phyloP scores from a whole-genome alignment of 2,888 invertebrate species.

The Trissolcus japonicus region DNA sequence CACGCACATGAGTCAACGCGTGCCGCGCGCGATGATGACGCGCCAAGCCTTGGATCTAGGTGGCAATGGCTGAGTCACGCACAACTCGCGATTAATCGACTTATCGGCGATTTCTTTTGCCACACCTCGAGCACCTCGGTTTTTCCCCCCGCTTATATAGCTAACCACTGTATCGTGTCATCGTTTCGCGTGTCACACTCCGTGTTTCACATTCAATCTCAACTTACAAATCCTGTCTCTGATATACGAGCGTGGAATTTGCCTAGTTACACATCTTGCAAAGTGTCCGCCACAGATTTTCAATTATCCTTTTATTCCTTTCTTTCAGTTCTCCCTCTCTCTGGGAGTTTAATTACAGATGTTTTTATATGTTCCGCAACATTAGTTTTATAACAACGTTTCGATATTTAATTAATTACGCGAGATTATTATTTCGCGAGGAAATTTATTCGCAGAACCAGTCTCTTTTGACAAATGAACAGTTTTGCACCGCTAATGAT shows the following conservation, averaged over 20 bases:
- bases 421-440: constrained; percentile 6
- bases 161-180: neutral
- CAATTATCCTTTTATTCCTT: too few relatives aligned
- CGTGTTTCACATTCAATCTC: too few relatives aligned
- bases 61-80: constrained; percentile 60
- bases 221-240: neutral
- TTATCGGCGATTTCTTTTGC: constrained; percentile 56
- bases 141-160: constrained; percentile 12
- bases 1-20: constrained; percentile 73
- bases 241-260: neutral
- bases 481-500: constrained; percentile 46
- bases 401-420: constrained; percentile 41
- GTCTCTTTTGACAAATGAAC: constrained; percentile 49
- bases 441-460: constrained; percentile 37
- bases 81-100: constrained; percentile 49
- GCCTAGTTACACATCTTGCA: too few relatives aligned
- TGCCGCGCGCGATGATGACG: constrained; percentile 62
- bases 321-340: neutral
- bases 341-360: neutral
- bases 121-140: constrained; percentile 33
- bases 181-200: constrained; percentile 10
- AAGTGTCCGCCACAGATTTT: neutral
- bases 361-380: neutral
- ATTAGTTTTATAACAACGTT: too few relatives aligned
- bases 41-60: constrained; percentile 57